Evolutionary conservation across 1,140 invertebrate species (phyloP), one percentile per base, ranked within the genome.

Genomic region (Leguminivora glycinivorella): DNA sequence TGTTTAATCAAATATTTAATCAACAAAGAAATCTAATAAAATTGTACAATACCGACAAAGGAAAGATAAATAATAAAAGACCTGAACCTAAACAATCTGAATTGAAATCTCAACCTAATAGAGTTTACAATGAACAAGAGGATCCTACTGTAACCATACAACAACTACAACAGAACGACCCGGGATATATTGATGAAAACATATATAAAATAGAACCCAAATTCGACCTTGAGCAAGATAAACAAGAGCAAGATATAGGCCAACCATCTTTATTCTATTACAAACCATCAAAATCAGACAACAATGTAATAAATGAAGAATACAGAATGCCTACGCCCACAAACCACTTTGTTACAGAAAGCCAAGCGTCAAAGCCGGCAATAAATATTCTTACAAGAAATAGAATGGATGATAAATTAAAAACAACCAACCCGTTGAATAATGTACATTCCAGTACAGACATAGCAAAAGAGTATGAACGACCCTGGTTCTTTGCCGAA

Each of bases 1-100:
- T 52, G 0, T 52, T 52, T 52, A n/a, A 52, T 22, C 47, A 52
- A 52, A 52, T 52, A 52, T 52, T 52, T 22, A 52, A 52, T 22
- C 47, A 52, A 52, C 47, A 52, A 52, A 52, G 19, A 52, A 52
- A 22, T 9, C 2, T 52, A 22, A 52, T 52, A 22, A 52, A 52
- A 22, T 1, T 52, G 19, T 52, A 4, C 9, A 52, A 52, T n/a
- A 52, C 17, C 7, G 47, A 47, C 43, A 47, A 47, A 19, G 43
- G 22, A 19, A 52, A 52, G 7, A 9, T 52, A 52, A 22, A 22
- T 22, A 52, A 22, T 52, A 9, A 52, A 22, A 10, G 7, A 22
- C 2, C 19, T 6, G 9, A 22, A 52, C 19, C 17, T 52, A 22
- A 9, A 19, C 47, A 52, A 22, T 52, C 47, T 22, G 19, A 5